Evolutionary conservation across 2,888 invertebrate species (phyloP).

Genomic region (Leucania comma): DNA sequence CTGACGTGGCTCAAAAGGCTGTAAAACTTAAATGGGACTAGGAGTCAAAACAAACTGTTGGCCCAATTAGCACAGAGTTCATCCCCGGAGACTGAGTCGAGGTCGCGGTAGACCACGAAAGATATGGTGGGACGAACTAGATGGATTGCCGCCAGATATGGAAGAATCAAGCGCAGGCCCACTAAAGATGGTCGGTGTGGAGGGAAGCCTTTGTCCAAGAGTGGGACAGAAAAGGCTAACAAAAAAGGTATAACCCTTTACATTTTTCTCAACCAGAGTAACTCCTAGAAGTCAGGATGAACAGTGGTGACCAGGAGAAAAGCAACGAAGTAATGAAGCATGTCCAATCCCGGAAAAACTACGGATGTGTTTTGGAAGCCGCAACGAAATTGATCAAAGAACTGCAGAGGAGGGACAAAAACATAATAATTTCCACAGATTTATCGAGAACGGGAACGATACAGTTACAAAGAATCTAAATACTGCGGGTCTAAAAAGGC

Average conservation of each 20-base stretch:
- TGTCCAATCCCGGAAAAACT: neutral
- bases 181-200: too few species aligned
- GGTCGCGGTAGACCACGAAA: neutral
- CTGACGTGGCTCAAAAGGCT: too few species aligned
- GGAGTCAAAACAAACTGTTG: neutral
- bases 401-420: neutral
- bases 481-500: too few species aligned
- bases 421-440: neutral
- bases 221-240: too few species aligned
- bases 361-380: neutral
- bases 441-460: neutral
- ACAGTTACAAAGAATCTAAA: neutral
- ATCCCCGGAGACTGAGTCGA: neutral
- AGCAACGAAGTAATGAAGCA: neutral
- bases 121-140: neutral
- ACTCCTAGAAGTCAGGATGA: neutral
- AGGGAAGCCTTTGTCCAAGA: too few species aligned
- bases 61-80: neutral
- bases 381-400: neutral
- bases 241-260: too few species aligned
- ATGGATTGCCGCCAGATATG: neutral
- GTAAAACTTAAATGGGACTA: too few species aligned
- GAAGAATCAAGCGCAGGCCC: neutral
- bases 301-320: neutral
- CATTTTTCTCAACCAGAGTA: neutral